Evolutionary conservation across 2,113 vertebrate species (phyloP), one percentile per base, ranked within the genome.

Genomic region (Callipepla californica): DNA sequence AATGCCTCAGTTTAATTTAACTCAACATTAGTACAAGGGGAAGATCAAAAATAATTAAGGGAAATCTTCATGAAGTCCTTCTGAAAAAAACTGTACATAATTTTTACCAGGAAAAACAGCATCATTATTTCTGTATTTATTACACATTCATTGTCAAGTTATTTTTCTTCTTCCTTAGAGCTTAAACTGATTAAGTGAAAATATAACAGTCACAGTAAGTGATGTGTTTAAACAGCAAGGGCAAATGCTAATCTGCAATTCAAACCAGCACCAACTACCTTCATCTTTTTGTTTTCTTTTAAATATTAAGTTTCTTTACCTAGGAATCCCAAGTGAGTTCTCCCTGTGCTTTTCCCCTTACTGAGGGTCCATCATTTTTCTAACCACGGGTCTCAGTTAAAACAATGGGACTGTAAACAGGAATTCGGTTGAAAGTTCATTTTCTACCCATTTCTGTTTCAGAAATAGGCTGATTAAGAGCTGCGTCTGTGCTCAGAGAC

Each of bases 1-100:
- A 94, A 53, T 50, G 32, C 28, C 63, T 68, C 87, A 83, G 83
- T 82, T 92, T 88, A 88, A 94, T 93, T 66, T 45, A 81, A 73
- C 20, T 66, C 40, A 87, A 38, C 74, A 79, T 75, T 58, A 79
- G 36, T 22, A 74, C 55, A 65, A 90, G 21, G 3, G 67, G 61
- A 79, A 66, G 72, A 61, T 58, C 84, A 91, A 82, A 25, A 89
- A 66, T 76, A 91, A 93, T 74, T 82, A 89, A 20, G 20, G 19
- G 57, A 89, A 66, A 53, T 70, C 87, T 80, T 70, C 65, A 74
- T 70, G 36, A 91, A 80, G 30, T 73, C 25, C 13, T 68, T 66
- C 61, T 59, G 28, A 30, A 53, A 16, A 53, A 53, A 28, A 77
- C 44, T 53, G 51, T 25, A 72, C 11, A 66, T 74, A 62, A 70